phyloP scores from a whole-genome alignment of 2,113 vertebrate genomes.

The Acrocephalus arundinaceus region DNA sequence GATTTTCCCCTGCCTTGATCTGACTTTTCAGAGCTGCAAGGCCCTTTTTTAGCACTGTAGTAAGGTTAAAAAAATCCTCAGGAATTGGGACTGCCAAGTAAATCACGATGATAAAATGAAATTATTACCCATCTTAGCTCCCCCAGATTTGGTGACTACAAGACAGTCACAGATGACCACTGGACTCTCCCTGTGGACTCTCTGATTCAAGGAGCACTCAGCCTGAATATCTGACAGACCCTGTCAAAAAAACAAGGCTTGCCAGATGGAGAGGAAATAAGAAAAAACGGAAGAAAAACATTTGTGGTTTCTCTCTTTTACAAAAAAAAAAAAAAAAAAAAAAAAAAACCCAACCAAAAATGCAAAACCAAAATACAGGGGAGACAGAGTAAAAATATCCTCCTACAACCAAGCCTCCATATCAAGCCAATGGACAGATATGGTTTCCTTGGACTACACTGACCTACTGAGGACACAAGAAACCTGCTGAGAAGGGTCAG shows the following conservation, averaged over 20 bases:
- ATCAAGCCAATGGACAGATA: background rate
- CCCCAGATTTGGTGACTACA: background rate
- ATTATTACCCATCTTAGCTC: background rate
- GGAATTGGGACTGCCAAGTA: background rate
- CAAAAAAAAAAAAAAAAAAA: background rate
- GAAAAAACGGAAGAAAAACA: conserved; percentile 59
- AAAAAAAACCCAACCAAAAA: no score
- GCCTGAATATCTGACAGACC: background rate
- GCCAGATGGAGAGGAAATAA: conserved; percentile 51
- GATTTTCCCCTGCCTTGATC: background rate
- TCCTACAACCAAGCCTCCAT: background rate
- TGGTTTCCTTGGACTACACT: background rate
- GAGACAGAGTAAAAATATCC: background rate
- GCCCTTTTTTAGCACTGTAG: background rate
- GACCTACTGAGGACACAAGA: rapidly evolving
- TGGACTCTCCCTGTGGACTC: background rate
- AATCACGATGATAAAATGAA: background rate
- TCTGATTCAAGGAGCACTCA: background rate
- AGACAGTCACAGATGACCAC: background rate
- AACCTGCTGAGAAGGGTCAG: rapidly evolving
- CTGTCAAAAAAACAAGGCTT: background rate
- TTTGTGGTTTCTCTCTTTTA: conserved; percentile 39
- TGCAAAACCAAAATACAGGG: no score
- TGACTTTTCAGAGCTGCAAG: background rate
- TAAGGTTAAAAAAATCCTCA: background rate